Conservation (phyloP, 2,888 invertebrate species). For the Synergus japonicus region DNA sequence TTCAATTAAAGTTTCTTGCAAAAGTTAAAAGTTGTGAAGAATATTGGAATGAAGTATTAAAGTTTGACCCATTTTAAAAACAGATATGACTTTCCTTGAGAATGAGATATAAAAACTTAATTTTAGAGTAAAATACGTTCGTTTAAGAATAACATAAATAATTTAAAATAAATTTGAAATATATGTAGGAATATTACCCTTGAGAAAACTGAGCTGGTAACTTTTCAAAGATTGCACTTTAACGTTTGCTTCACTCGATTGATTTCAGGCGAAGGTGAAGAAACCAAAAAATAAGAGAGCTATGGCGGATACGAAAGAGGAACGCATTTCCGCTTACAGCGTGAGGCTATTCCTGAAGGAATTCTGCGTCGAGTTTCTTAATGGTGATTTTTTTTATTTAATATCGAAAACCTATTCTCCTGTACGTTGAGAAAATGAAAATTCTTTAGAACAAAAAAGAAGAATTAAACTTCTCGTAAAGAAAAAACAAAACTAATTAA, state of each 20-base stretch:
- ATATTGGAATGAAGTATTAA: not conserved
- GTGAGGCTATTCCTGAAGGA: slow-evolving; percentile 94
- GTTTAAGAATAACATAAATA: not conserved
- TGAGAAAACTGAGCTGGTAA: not conserved
- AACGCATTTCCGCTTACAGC: slow-evolving; percentile 91
- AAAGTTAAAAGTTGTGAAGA: slow-evolving; percentile 18
- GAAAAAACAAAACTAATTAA: not conserved
- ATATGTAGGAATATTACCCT: not conserved
- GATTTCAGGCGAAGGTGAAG: slow-evolving; percentile 79
- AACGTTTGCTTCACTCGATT: slow-evolving; percentile 32
- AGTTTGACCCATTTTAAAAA: slow-evolving; percentile 12
- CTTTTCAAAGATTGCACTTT: not conserved
- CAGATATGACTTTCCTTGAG: not conserved
- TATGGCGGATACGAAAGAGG: slow-evolving; percentile 82
- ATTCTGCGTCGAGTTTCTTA: slow-evolving; percentile 95
- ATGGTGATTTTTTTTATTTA: slow-evolving; percentile 78
- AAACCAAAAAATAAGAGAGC: slow-evolving; percentile 89
- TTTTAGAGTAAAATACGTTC: not conserved
- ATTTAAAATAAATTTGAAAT: not conserved
- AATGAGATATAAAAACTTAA: not conserved
- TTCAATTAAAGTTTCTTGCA: slow-evolving; percentile 30
- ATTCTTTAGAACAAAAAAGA: not conserved
- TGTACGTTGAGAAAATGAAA: slow-evolving; percentile 16
- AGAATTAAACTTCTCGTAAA: not conserved
- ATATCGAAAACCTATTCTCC: slow-evolving; percentile 11